Conservation (phyloP, 2,797 vertebrate species). For the Acanthurus lineatus region DNA sequence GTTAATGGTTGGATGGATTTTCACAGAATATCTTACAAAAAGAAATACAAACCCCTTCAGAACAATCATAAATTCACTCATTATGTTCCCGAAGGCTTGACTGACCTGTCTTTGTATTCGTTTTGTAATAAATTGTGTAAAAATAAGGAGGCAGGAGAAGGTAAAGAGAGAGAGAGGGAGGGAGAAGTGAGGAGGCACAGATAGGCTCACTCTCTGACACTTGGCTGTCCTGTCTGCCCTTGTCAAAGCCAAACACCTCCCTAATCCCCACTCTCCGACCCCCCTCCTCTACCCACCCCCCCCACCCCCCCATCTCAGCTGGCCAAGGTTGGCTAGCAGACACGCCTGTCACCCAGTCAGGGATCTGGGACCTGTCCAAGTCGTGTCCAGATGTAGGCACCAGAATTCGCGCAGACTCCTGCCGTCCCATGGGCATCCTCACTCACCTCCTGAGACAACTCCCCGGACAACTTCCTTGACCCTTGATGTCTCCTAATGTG, state of each 20-base stretch:
- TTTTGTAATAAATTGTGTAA: constrained; percentile 33
- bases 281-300: constrained; percentile 25
- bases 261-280: constrained; percentile 55
- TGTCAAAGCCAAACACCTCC: constrained; percentile 71
- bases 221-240: constrained; percentile 77
- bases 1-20: constrained; percentile 23
- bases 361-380: constrained; percentile 74
- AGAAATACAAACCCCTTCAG: neutral
- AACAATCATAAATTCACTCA: constrained; percentile 10
- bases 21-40: neutral
- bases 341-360: constrained; percentile 70
- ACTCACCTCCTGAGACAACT: constrained; percentile 39
- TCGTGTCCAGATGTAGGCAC: constrained; percentile 73
- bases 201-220: constrained; percentile 59
- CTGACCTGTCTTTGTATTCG: constrained; percentile 26
- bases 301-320: constrained; percentile 62
- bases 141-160: constrained; percentile 37
- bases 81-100: constrained; percentile 21
- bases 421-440: constrained; percentile 33
- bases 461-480: constrained; percentile 26
- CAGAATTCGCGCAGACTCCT: constrained; percentile 50
- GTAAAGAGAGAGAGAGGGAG: constrained; percentile 12
- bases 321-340: constrained; percentile 66
- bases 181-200: constrained; percentile 16
- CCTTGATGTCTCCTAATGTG: neutral